These are phyloP conservation scores for Chroicocephalus ridibundus DNA, from an alignment of 2,113 vertebrate genomes.

Conservation along the genomic window DNA sequence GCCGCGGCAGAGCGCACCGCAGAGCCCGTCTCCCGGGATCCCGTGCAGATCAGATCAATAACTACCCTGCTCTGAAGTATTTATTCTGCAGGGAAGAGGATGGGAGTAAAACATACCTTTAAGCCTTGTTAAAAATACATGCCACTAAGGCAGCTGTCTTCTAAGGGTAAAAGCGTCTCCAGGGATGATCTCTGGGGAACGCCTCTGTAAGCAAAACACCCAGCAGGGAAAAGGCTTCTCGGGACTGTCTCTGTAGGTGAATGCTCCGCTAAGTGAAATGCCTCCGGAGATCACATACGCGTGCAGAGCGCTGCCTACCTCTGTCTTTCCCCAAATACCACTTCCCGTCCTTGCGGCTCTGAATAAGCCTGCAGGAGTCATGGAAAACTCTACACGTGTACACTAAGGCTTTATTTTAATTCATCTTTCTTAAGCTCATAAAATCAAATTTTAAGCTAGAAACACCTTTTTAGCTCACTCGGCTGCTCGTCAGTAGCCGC, in stretches of 20 bases:
- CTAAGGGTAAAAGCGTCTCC: not conserved
- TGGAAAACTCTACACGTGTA: not conserved
- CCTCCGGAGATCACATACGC: not conserved
- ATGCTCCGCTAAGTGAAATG: not conserved
- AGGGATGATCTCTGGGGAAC: constrained; percentile 20
- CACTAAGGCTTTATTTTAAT: not conserved
- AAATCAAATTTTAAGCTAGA: not conserved
- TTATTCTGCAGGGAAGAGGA: not conserved
- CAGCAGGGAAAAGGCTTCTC: not conserved
- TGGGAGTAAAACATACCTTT: not conserved
- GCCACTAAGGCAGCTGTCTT: not conserved
- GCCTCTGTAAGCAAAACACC: not conserved
- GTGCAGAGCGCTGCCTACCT: fast-evolving
- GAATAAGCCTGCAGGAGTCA: not conserved
- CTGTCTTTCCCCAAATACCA: not conserved
- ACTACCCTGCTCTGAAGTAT: not conserved
- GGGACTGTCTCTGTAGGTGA: not conserved
- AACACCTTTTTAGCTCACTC: not conserved
- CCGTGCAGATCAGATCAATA: not conserved
- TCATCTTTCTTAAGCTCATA: not conserved
- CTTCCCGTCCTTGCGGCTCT: fast-evolving
- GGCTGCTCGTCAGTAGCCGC: not conserved
- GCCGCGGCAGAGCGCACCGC: not conserved
- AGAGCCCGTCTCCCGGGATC: not conserved
- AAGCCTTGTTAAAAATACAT: constrained; percentile 35